phyloP scores from a whole-genome alignment of 1,140 invertebrate species.

The Drosophila baimaii region DNA sequence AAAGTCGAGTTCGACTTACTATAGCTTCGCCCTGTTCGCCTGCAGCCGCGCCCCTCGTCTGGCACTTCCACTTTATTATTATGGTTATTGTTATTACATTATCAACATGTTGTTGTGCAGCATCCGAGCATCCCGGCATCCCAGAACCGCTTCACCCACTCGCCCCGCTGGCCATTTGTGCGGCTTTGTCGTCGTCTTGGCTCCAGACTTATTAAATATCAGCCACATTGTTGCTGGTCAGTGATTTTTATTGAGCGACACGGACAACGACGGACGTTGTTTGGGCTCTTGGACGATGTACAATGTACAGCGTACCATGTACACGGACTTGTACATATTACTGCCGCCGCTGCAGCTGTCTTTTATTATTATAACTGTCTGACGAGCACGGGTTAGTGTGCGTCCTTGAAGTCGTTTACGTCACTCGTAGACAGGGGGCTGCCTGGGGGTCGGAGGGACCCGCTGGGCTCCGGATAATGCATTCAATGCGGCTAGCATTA shows the following conservation, averaged over 20 bases:
- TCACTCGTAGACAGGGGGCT: conserved; percentile 41
- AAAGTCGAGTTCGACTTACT: conserved; percentile 49
- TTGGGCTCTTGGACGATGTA: conserved; percentile 14
- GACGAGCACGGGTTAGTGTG: conserved; percentile 54
- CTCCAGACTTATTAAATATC: conserved; percentile 73
- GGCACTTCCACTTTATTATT: conserved; percentile 50
- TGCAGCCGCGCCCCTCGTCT: conserved; percentile 2
- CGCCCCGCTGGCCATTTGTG: conserved; percentile 11
- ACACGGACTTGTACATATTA: conserved; percentile 9
- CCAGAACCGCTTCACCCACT: conserved; percentile 3
- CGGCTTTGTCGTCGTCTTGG: conserved; percentile 45
- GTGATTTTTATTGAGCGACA: conserved; percentile 71
- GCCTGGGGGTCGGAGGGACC: neutral
- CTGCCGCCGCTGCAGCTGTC: conserved; percentile 26
- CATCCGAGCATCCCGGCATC: conserved; percentile 18
- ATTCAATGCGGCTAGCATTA: conserved; percentile 13
- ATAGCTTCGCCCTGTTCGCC: neutral
- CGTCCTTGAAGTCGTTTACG: conserved; percentile 80
- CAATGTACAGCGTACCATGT: conserved; percentile 13
- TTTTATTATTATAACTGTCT: conserved; percentile 67
- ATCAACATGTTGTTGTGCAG: conserved; percentile 48
- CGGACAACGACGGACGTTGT: conserved; percentile 22
- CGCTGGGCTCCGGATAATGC: conserved; percentile 28
- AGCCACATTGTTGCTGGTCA: conserved; percentile 76
- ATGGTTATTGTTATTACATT: conserved; percentile 56